Evolutionary conservation across 2,113 vertebrate genomes (phyloP).

Genomic region (Lycocorax pyrrhopterus): DNA sequence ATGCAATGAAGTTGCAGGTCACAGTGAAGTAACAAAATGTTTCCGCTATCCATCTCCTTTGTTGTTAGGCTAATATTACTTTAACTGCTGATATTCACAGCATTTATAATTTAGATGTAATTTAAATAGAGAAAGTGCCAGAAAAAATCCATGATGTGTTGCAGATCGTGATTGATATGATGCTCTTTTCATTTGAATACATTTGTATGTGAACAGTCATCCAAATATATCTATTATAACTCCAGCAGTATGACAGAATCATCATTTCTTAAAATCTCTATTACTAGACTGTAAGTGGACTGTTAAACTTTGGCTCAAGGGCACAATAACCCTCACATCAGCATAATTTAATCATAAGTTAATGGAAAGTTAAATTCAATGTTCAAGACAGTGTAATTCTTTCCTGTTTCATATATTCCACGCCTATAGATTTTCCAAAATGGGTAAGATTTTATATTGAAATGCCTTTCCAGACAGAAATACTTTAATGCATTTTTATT

Average conservation of each 20-base stretch:
- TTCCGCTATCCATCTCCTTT: constrained; percentile 10
- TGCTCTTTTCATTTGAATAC: constrained; percentile 58
- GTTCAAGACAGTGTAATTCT: constrained; percentile 41
- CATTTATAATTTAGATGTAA: constrained; percentile 49
- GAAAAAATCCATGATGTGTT: constrained; percentile 13
- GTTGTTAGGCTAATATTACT: constrained; percentile 41
- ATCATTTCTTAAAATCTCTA: constrained; percentile 64
- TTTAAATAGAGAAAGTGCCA: constrained; percentile 13
- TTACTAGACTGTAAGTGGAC: constrained; percentile 59
- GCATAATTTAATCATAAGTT: constrained; percentile 70
- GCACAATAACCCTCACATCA: constrained; percentile 63
- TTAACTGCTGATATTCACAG: constrained; percentile 36
- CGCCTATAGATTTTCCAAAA: constrained; percentile 56
- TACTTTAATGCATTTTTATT: constrained; percentile 22
- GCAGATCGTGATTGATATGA: constrained; percentile 42
- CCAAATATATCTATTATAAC: constrained; percentile 44
- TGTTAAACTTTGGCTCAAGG: constrained; percentile 69
- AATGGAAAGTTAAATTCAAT: constrained; percentile 70
- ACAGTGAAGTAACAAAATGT: constrained; percentile 17
- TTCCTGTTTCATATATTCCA: constrained; percentile 15
- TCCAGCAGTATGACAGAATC: constrained; percentile 47
- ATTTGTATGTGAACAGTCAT: constrained; percentile 54
- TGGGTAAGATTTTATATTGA: constrained; percentile 29
- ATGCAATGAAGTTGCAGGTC: not conserved
- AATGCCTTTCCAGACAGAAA: constrained; percentile 38